A percentile compares a stretch with the other conserved stretches of the same genome.
These are phyloP conservation scores for Mythimna vitellina DNA, from an alignment of 2,888 invertebrate species.

Conservation along the genomic window DNA sequence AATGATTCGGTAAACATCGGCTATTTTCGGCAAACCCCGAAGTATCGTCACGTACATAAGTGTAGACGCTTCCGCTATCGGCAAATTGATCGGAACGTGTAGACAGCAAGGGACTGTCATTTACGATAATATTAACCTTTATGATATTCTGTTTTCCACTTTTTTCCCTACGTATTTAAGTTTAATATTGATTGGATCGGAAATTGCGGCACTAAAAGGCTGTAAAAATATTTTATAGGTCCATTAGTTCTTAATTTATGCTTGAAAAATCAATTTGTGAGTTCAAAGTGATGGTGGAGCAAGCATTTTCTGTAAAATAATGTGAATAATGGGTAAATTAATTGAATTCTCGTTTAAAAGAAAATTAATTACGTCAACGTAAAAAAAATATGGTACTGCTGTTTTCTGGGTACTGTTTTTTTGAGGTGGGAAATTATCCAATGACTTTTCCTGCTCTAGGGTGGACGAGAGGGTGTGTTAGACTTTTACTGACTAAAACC, in stretches of 20 bases:
- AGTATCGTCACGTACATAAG: slow-evolving; percentile 31
- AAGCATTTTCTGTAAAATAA: neutral
- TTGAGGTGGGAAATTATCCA: no score
- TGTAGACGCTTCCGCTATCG: slow-evolving; percentile 51
- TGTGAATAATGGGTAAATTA: neutral
- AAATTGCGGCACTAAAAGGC: slow-evolving; percentile 34
- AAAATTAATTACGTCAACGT: neutral
- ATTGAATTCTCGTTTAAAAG: neutral
- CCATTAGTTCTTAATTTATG: slow-evolving; percentile 44
- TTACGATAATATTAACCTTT: slow-evolving; percentile 46
- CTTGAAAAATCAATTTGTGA: slow-evolving; percentile 26
- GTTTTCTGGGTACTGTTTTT: no score
- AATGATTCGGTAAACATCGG: slow-evolving; percentile 31
- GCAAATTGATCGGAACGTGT: slow-evolving; percentile 64
- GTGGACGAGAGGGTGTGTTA: no score
- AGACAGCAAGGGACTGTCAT: slow-evolving; percentile 43
- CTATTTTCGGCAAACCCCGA: slow-evolving; percentile 48
- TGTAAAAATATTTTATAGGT: slow-evolving; percentile 29
- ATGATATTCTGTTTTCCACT: slow-evolving; percentile 34
- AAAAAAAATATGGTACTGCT: no score
- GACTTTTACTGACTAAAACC: no score
- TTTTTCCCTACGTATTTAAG: slow-evolving; percentile 22
- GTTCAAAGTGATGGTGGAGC: neutral
- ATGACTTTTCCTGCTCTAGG: no score
- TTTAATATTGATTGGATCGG: slow-evolving; percentile 35